Percentiles rank a stretch among this genome's conserved stretches.
phyloP scores from a whole-genome alignment of 2,113 vertebrate species.

The Dipodomys ordii region DNA sequence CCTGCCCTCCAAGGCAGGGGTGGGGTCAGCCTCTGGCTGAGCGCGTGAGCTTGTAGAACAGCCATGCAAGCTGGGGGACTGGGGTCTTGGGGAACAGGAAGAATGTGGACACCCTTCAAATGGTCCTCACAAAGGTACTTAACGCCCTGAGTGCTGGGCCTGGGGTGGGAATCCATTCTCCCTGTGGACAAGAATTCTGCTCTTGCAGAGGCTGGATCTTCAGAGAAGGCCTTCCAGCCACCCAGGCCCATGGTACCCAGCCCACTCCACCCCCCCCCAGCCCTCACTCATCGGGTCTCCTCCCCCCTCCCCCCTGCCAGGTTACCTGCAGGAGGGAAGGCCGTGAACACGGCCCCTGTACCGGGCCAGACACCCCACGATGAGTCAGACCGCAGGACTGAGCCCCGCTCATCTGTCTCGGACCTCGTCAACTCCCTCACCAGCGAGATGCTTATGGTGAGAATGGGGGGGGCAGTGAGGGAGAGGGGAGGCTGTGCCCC shows the following conservation, averaged over 20 bases:
- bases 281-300: constrained; percentile 37
- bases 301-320: constrained; percentile 78
- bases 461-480: constrained; percentile 88
- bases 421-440: constrained; percentile 98
- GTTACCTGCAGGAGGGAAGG: constrained; percentile 92
- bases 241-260: background rate
- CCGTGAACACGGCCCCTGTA: constrained; percentile 88
- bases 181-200: background rate
- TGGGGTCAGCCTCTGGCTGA: background rate
- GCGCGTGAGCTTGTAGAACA: background rate
- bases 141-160: background rate
- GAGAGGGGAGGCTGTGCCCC: fast-evolving
- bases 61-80: background rate
- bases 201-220: background rate
- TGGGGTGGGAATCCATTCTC: background rate
- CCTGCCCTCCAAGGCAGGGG: background rate
- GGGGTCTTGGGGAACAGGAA: background rate
- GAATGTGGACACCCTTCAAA: background rate
- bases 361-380: constrained; percentile 93
- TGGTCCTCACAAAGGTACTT: background rate
- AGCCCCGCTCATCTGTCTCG: constrained; percentile 95
- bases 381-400: constrained; percentile 90
- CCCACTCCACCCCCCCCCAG: background rate
- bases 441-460: constrained; percentile 99
- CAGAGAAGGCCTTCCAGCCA: background rate